phyloP scores from a whole-genome alignment of 2,888 invertebrate species.

The Metallyticus violacea region DNA sequence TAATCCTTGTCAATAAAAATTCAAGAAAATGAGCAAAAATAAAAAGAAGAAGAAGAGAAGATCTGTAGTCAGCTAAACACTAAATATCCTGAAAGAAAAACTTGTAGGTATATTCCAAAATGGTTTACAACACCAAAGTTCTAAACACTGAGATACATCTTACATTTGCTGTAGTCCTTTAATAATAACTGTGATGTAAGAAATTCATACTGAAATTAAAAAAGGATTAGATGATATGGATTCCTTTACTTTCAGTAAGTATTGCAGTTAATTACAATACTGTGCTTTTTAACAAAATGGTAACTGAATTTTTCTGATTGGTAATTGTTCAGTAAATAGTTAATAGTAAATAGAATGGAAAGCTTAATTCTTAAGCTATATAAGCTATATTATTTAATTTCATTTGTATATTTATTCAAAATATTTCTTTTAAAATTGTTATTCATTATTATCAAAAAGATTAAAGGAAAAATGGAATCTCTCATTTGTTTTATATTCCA shows the following conservation, averaged over 20 bases:
- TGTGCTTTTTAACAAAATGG: neutral
- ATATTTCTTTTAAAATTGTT: neutral
- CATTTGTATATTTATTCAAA: neutral
- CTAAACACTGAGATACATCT: neutral
- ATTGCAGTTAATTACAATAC: neutral
- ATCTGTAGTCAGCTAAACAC: too few species aligned
- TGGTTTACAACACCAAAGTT: neutral
- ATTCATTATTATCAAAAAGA: neutral
- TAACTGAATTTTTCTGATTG: neutral
- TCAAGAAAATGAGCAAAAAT: neutral
- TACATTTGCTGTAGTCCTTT: neutral
- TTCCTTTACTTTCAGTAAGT: neutral
- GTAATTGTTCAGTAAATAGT: neutral
- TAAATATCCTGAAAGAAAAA: neutral
- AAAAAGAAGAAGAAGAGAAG: neutral
- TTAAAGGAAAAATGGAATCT: neutral
- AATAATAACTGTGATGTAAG: neutral
- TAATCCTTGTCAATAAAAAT: neutral
- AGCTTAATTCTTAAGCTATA: neutral
- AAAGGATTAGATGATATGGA: neutral
- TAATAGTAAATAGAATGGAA: neutral
- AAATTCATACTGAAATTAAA: neutral
- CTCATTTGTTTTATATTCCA: neutral
- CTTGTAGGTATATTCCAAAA: neutral
- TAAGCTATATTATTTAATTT: neutral